Conservation (phyloP, 1,140 invertebrate genomes). For the Drosophila gunungcola region DNA sequence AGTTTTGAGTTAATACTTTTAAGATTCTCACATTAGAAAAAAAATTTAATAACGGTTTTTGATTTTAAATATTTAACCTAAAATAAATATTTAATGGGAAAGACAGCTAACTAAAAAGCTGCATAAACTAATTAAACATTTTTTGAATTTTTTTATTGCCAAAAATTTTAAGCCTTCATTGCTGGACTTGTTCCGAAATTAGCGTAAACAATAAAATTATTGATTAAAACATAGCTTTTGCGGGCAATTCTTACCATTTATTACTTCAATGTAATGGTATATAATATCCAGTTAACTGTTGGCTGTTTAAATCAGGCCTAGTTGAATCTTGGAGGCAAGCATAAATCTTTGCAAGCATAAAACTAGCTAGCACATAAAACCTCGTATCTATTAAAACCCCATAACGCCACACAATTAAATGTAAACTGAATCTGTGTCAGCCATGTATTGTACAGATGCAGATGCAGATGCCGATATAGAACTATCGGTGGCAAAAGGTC, state of each 20-base stretch:
- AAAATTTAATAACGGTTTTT: too few species aligned
- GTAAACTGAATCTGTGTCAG: slow-evolving; percentile 50
- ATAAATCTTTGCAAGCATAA: slow-evolving; percentile 24
- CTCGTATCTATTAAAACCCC: slow-evolving; percentile 22
- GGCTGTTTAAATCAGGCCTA: slow-evolving; percentile 7
- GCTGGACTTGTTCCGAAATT: neutral
- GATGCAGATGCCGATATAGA: slow-evolving; percentile 32
- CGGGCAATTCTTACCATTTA: neutral
- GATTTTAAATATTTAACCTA: too few species aligned
- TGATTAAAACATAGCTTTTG: neutral
- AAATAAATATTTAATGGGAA: too few species aligned
- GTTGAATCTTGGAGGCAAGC: slow-evolving; percentile 5
- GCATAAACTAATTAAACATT: too few species aligned
- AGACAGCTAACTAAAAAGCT: too few species aligned
- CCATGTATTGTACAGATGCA: slow-evolving; percentile 31
- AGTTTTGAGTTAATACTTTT: too few species aligned
- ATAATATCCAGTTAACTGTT: slow-evolving; percentile 8
- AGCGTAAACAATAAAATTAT: neutral
- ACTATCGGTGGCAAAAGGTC: slow-evolving; percentile 50
- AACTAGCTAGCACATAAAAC: slow-evolving; percentile 3
- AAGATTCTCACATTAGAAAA: too few species aligned
- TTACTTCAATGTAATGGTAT: neutral
- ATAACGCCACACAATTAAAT: slow-evolving; percentile 49
- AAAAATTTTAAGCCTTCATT: neutral
- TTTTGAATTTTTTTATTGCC: too few species aligned